Base-by-base conservation (phyloP, 2,113 vertebrate genomes). In the Cyprinodon variegatus region DNA sequence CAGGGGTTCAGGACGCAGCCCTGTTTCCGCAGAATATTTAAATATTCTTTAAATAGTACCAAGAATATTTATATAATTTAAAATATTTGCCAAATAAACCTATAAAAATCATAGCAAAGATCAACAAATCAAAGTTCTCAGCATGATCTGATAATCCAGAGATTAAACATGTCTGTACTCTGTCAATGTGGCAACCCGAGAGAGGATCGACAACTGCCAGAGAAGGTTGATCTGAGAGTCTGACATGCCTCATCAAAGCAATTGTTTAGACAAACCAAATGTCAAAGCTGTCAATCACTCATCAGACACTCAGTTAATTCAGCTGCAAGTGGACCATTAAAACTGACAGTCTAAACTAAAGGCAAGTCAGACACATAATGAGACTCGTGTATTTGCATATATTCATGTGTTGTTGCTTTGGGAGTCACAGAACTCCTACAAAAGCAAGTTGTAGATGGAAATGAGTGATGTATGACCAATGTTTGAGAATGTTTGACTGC, bases 251-350 rank as follows among this genome's bases (percentile, higher is more conserved):
- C 78, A 81, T 88, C 87, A 89, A 77, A 71, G 68, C 61, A 73
- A 76, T 63, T 74, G 60, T 71, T 78, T 71, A 88, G 75, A 86
- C 82, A 89, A 83, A 67, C n/a, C 77, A 89, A 89, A 92, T 90
- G 88, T 84, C 79, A 82, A 69, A 86, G 70, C 81, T 83, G 84
- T 77, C 92, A 92, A 81, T 87, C 86, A 90, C 2, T 81, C 75
- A 83, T 90, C 79, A 84, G 79, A 85, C 57, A 2, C 43, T 60
- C 40, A 77, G 82, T 83, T 79, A 74, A 86, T 90, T 88, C 79
- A 80, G 74, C 81, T 77, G 82, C 82, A 84, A 89, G 89, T 79
- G 72, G 72, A 14, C 78, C 76, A 89, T 90, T 89, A 81, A 82
- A 87, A 79, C 61, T 83, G 86, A 83, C 84, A 81, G 77, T 82